Evolutionary conservation across 23 tunicate species (phyloP), one percentile per base, ranked within the genome.

Genomic region (Oikopleura albicans): DNA sequence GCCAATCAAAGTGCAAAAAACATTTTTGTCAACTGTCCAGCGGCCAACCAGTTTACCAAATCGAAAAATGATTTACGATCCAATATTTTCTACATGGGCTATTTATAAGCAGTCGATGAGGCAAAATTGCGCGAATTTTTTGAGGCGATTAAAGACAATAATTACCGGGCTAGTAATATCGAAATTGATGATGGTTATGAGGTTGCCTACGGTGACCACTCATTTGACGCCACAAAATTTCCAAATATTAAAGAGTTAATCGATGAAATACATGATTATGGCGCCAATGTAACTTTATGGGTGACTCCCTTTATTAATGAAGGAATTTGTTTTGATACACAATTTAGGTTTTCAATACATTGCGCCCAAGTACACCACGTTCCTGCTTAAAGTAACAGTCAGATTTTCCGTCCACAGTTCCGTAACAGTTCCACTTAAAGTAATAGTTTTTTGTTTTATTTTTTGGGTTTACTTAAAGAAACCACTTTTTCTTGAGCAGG

Each of bases 51-150:
- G 16, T 38, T 83, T 91, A 33, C 97, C 97, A 1, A 91, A 91
- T 40, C 1, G 86, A 0, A 84, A 59, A 63, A 88, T 91, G 91
- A 84, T 91, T 83, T 41, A 91, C 84, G 87, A 91, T 41, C 97
- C 97, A 35, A 91, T 91, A 8, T 91, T 90, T 88, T 91, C 97
- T 0, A 91, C 97, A 0, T 91, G 97, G 97, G 97, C 97, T 35
- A 88, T 90, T 90, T 88, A 66, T 4, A 56, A 40, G 33, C 28
- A 33, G 22, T 83, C 39, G 12, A 75, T 33, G 12, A 12, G 12
- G 12, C 27, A 75, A 75, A 34, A 12, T 76, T 91, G 0, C 89
- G 86, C 57, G 40, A 66, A 16, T 91, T 88, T 84, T 88, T 88
- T 1, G 86, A 86, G 39, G 97, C 87, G 57, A 91, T 91, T 57